Evolutionary conservation across 2,888 invertebrate species (phyloP), one percentile per base, ranked within the genome.

Genomic region (Altica lythri): DNA sequence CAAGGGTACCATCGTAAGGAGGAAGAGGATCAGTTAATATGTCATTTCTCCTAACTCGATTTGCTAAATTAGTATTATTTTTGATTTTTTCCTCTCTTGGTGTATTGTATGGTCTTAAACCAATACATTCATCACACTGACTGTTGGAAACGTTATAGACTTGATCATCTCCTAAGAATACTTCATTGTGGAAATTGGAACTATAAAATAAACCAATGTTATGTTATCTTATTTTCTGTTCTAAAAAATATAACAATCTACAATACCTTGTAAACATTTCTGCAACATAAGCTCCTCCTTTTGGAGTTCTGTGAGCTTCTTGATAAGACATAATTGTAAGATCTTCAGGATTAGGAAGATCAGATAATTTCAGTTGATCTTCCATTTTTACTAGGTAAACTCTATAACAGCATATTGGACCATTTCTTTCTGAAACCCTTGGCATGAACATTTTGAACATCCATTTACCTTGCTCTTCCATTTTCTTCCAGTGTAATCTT

Each of bases 331-430:
- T 81, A 3, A 92, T 79, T 1, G 80, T 80, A n/a, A 91, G 77
- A 62, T 86, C 83, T 59, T 83, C 83, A 0, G 92, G 90, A 0
- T 80, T 70, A 0, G 86, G 86, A 30, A 92, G 75, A 66, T 85
- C 85, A 16, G 82, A 82, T 66, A 86, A 79, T 52, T 82, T 84
- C 51, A 80, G 81, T 43, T 84, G 80, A 0, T 82, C 79, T 25
- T 81, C 79, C 64, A 93, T 78, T 38, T 87, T 83, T 0, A 93
- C 86, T 72, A 93, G 78, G 76, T 89, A 89, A 32, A 93, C 81
- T 62, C 92, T 82, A 73, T 90, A 91, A 68, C 92, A 94, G 74
- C 92, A 93, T 64, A 94, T 91, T 0, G 88, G 88, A 0, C 94
- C 94, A 67, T 92, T 92, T 48, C 92, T 79, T 72, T 94, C 92